These are phyloP conservation scores for Aleiodes testaceus DNA, from an alignment of 2,888 invertebrate genomes.

Conservation along the genomic window DNA sequence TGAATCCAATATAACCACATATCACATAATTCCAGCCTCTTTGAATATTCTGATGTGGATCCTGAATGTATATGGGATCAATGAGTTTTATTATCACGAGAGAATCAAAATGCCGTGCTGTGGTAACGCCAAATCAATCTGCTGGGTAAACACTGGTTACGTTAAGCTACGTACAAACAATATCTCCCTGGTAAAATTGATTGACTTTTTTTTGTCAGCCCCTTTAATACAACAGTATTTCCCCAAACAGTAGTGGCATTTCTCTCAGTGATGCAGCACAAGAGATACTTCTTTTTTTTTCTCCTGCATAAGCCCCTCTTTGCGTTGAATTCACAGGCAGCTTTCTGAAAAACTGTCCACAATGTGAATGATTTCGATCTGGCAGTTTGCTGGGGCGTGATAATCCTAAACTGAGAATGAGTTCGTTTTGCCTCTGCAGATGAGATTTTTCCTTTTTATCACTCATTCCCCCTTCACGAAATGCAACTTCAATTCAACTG, in stretches of 20 bases:
- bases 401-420: constrained; percentile 66
- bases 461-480: constrained; percentile 58
- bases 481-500: constrained; percentile 10
- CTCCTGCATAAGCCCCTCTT: constrained; percentile 19
- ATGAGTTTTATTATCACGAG: constrained; percentile 43
- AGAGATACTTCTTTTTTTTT: constrained; percentile 3
- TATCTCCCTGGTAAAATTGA: constrained; percentile 59
- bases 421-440: constrained; percentile 52
- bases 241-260: neutral
- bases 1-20: constrained; percentile 18
- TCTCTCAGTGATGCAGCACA: neutral
- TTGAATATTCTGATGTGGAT: constrained; percentile 8
- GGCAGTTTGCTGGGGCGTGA: constrained; percentile 66
- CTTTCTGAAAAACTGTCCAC: constrained; percentile 14
- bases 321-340: neutral
- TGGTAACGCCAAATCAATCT: constrained; percentile 46
- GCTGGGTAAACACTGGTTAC: constrained; percentile 70
- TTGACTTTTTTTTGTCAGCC: constrained; percentile 64
- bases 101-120: constrained; percentile 36
- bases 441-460: constrained; percentile 45
- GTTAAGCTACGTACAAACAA: constrained; percentile 70
- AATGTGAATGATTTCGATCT: constrained; percentile 55
- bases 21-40: constrained; percentile 27
- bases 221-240: constrained; percentile 29
- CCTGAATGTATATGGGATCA: neutral